Base-by-base conservation (phyloP, 2,797 vertebrate genomes). In the Hoplostethus mediterraneus region DNA sequence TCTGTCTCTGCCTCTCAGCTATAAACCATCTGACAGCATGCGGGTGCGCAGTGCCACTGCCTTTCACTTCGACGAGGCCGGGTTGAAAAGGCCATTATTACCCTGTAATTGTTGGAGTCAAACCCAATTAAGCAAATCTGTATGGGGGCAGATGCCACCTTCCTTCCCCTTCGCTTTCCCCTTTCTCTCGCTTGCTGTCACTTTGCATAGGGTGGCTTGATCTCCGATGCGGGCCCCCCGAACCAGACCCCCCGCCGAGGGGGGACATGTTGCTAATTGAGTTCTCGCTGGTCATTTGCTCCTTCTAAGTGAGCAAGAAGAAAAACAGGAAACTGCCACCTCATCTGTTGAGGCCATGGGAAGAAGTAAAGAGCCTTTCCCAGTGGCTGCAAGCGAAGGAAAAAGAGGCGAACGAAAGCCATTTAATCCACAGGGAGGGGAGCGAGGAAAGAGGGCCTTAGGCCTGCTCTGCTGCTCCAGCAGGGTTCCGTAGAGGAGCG, bases 261-360 rank as follows among this genome's bases (percentile, higher is more conserved):
- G 71, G 81, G 85, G 89, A 92, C 88, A 92, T 91, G 93, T 91
- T 90, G 87, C 93, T 96, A 93, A 97, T 96, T 95, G 93, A 94
- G 93, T 94, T 92, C 95, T 96, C 54, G 85, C 92, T 90, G 92
- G 87, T 92, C 88, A 95, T 94, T 95, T 97, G 93, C 95, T 93
- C 92, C 93, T 93, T 92, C 89, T 93, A 96, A 96, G 91, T 97
- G 95, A 95, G 94, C 95, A 96, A 95, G 93, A 96, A 96, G 95
- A 94, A 89, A 93, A 86, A 81, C 71, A 57, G 77, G 90, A 91
- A 82, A 82, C 75, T 64, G 40, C 69, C 38, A 88, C 77, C 89
- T 94, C 92, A 92, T 95, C 92, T 94, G 92, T 83, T 80, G 68
- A 30, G 83, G 77, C 81, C 85, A 72, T 75, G 71, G 72, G 90